Evolutionary conservation across 2,888 invertebrate genomes (phyloP).

Genomic region (Lottia gigantea): DNA sequence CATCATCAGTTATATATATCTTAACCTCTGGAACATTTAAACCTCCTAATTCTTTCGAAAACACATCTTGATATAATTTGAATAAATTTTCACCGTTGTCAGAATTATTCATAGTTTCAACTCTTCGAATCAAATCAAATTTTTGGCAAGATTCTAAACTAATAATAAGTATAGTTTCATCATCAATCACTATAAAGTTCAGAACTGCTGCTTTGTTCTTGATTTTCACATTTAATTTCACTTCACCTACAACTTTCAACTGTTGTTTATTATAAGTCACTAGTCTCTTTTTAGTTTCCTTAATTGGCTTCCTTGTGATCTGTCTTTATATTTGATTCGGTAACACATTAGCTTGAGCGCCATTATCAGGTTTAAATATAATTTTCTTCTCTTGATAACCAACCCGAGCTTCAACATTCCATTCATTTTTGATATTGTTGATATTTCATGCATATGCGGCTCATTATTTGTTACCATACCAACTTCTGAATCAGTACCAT

Average conservation of each 20-base stretch:
- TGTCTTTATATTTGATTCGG: neutral
- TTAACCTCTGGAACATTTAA: slow-evolving; percentile 9
- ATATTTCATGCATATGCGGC: no score
- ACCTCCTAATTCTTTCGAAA: neutral
- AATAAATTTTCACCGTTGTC: neutral
- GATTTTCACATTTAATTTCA: neutral
- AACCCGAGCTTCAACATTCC: slow-evolving; percentile 1
- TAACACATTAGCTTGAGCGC: slow-evolving; percentile 11
- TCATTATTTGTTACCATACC: neutral
- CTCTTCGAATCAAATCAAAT: no score
- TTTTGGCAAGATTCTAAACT: neutral
- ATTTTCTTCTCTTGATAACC: neutral
- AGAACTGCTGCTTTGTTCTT: neutral
- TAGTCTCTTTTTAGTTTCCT: neutral
- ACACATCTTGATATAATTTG: slow-evolving; percentile 10
- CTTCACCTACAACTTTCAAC: neutral
- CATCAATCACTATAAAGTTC: slow-evolving; percentile 1
- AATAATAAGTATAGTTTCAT: neutral
- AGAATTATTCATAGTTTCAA: no score
- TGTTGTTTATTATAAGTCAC: neutral
- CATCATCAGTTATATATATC: slow-evolving; percentile 12
- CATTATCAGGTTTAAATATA: slow-evolving; percentile 7
- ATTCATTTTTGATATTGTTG: neutral
- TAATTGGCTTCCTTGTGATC: neutral
- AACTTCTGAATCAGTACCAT: neutral